Percentiles rank a stretch among this genome's conserved stretches.
phyloP scores from a whole-genome alignment of 1,140 invertebrate species.

The Neelides sp. region DNA sequence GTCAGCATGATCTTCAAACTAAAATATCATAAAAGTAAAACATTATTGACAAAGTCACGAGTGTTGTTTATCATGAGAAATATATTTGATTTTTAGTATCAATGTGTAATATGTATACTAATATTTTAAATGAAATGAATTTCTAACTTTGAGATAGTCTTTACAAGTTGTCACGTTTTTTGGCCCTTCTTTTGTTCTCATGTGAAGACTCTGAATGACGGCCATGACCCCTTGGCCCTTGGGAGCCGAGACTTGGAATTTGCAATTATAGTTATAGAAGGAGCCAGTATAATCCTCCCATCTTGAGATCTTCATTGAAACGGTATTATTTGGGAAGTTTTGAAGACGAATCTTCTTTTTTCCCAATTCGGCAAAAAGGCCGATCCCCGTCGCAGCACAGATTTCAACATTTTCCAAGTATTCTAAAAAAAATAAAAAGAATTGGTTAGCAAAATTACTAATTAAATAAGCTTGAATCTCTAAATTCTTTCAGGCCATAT shows the following conservation, averaged over 20 bases:
- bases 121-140: background rate
- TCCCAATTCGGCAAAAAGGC: constrained; percentile 1
- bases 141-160: constrained; percentile 23
- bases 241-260: constrained; percentile 26
- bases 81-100: background rate
- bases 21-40: no score
- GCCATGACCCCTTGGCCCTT: constrained; percentile 20
- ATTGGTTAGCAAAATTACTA: background rate
- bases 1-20: constrained; percentile 26
- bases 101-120: background rate
- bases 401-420: constrained; percentile 26
- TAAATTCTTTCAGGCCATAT: no score
- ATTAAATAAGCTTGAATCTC: no score
- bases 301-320: constrained; percentile 23
- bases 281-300: constrained; percentile 9
- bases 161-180: constrained; percentile 1
- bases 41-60: background rate
- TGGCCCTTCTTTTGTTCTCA: constrained; percentile 14
- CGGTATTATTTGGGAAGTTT: constrained; percentile 30
- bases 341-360: constrained; percentile 25
- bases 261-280: constrained; percentile 22
- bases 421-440: constrained; percentile 21
- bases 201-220: constrained; percentile 17
- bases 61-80: background rate
- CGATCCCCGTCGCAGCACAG: constrained; percentile 9